Conservation (phyloP, 2,113 vertebrate genomes). For the Perca flavescens region DNA sequence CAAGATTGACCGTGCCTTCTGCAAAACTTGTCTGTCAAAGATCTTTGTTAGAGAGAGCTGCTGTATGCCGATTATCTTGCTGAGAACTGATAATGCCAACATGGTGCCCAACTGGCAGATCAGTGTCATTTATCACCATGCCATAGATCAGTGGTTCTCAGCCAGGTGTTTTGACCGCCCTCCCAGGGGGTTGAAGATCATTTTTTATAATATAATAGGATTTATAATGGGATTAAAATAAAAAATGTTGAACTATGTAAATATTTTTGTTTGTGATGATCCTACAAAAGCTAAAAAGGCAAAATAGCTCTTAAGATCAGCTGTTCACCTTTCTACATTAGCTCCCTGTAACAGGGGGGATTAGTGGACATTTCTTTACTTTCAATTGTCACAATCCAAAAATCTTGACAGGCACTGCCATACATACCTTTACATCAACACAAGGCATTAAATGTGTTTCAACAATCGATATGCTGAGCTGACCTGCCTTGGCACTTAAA, state of each 20-base stretch:
- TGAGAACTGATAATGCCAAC: slow-evolving; percentile 35
- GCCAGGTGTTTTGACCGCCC: slow-evolving; percentile 1
- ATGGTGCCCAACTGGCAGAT: slow-evolving; percentile 56
- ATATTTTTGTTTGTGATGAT: neutral
- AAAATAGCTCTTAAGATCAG: neutral
- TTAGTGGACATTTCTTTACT: neutral
- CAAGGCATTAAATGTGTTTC: slow-evolving; percentile 20
- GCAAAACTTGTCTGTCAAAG: too few relatives aligned
- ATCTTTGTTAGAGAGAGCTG: too few relatives aligned
- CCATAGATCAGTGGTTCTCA: slow-evolving; percentile 30
- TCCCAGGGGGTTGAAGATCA: slow-evolving; percentile 19
- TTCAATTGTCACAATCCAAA: slow-evolving; percentile 18
- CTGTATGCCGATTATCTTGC: too few relatives aligned
- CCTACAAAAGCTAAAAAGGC: neutral
- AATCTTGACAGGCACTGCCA: slow-evolving; percentile 3
- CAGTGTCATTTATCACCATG: slow-evolving; percentile 53
- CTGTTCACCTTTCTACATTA: neutral
- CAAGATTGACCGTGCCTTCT: too few relatives aligned
- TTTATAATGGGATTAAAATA: slow-evolving; percentile 7
- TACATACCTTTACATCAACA: slow-evolving; percentile 30
- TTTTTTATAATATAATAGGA: neutral
- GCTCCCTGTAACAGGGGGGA: neutral
- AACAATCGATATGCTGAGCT: neutral
- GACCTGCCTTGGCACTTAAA: slow-evolving; percentile 6
- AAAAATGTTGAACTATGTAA: neutral